Conservation (phyloP, 92 coral and sea anemone genomes). For the Desmophyllum pertusum region DNA sequence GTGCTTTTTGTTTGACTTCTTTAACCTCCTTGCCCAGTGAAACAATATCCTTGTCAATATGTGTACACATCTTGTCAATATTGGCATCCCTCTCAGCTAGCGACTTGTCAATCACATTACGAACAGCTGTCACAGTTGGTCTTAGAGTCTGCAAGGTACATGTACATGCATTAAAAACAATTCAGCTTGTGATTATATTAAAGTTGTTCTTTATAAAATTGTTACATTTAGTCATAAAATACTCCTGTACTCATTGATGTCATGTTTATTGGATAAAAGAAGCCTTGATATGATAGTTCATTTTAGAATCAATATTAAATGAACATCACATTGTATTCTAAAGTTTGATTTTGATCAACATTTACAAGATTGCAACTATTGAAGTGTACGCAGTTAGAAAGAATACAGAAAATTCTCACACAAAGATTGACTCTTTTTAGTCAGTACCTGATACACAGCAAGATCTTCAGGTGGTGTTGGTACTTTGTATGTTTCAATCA, state of each 20-base stretch:
- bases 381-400: background rate
- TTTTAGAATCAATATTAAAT: too few relatives aligned
- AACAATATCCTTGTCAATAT: slow-evolving; percentile 92
- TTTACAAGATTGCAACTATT: too few relatives aligned
- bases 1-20: slow-evolving; percentile 95
- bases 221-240: background rate
- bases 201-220: background rate
- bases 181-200: background rate
- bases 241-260: background rate
- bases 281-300: background rate
- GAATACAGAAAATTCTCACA: background rate
- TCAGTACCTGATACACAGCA: slow-evolving; percentile 93
- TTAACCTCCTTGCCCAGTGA: slow-evolving; percentile 93
- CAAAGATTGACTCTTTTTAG: too few relatives aligned
- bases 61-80: slow-evolving; percentile 97
- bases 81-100: slow-evolving; percentile 98
- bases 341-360: too few relatives aligned
- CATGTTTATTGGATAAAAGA: background rate
- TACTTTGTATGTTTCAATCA: slow-evolving; percentile 93
- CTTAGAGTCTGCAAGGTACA: slow-evolving; percentile 71
- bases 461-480: slow-evolving; percentile 99
- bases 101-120: slow-evolving; percentile 97
- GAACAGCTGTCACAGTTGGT: slow-evolving; percentile 92
- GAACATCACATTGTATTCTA: background rate
- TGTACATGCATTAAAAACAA: too few relatives aligned